Evolutionary conservation across 2,113 vertebrate species (phyloP).

Genomic region (Archilochus colubris): DNA sequence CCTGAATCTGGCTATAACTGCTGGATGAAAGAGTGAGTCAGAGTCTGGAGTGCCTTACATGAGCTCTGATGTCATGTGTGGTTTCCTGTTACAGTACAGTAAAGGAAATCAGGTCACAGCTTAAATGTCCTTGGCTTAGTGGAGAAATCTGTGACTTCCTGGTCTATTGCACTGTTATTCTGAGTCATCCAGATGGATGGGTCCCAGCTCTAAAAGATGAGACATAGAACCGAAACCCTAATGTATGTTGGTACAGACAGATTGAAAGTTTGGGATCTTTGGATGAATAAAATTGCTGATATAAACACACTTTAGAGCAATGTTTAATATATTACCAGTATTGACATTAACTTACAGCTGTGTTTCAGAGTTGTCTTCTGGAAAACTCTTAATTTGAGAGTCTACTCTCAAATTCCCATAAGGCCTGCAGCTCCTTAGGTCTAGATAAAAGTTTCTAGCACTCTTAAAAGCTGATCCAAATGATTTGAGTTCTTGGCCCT

Average conservation of each 20-base stretch:
- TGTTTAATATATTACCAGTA: not conserved
- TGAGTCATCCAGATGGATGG: not conserved
- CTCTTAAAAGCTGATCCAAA: not conserved
- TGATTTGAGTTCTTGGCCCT: not conserved
- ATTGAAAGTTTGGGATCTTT: not conserved
- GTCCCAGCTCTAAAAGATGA: not conserved
- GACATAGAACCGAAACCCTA: not conserved
- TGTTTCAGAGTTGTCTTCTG: not conserved
- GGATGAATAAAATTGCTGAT: not conserved
- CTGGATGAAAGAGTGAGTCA: not conserved
- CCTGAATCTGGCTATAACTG: not conserved
- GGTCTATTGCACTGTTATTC: not conserved
- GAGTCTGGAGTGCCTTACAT: not conserved
- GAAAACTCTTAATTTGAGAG: not conserved
- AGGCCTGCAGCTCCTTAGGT: not conserved
- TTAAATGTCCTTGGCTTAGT: not conserved
- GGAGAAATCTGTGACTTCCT: not conserved
- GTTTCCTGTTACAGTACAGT: not conserved
- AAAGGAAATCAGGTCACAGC: not conserved
- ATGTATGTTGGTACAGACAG: not conserved
- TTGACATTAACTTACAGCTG: not conserved
- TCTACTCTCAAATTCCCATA: not conserved
- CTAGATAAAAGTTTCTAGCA: not conserved
- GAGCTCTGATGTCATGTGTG: not conserved
- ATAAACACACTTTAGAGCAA: not conserved